Evolutionary conservation across 1,140 invertebrate genomes (phyloP).

Genomic region (Zaprionus camerounensis): DNA sequence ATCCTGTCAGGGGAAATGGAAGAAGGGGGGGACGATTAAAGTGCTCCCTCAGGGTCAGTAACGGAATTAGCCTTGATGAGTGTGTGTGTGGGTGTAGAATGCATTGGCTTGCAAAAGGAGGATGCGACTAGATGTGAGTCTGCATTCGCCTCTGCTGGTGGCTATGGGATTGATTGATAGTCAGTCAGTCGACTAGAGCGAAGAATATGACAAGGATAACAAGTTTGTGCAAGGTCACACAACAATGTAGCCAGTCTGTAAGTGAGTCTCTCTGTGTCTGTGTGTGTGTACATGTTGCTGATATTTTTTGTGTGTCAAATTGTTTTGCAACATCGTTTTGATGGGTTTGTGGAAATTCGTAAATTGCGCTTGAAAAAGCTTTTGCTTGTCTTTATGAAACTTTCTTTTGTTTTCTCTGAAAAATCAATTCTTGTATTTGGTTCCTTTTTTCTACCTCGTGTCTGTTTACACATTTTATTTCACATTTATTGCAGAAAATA

Average conservation of each 20-base stretch:
- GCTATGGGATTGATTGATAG: slow-evolving; percentile 29
- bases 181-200: slow-evolving; percentile 12
- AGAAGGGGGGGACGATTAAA: background rate
- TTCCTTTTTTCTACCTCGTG: background rate
- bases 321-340: slow-evolving; percentile 8
- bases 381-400: slow-evolving; percentile 6
- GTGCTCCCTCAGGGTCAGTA: slow-evolving; percentile 33
- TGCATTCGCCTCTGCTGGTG: background rate
- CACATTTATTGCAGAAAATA: background rate
- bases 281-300: background rate
- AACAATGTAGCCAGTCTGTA: background rate
- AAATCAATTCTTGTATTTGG: background rate
- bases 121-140: background rate
- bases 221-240: slow-evolving; percentile 4
- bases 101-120: slow-evolving; percentile 8
- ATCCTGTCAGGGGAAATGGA: background rate
- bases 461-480: background rate
- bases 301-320: slow-evolving; percentile 3
- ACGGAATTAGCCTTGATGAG: slow-evolving; percentile 41
- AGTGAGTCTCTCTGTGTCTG: background rate
- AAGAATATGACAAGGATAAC: slow-evolving; percentile 18
- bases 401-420: slow-evolving; percentile 3
- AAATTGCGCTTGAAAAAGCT: slow-evolving; percentile 11
- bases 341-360: slow-evolving; percentile 2
- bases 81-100: background rate